phyloP scores from a whole-genome alignment of 2,797 vertebrate species.

The Australoheros facetus region DNA sequence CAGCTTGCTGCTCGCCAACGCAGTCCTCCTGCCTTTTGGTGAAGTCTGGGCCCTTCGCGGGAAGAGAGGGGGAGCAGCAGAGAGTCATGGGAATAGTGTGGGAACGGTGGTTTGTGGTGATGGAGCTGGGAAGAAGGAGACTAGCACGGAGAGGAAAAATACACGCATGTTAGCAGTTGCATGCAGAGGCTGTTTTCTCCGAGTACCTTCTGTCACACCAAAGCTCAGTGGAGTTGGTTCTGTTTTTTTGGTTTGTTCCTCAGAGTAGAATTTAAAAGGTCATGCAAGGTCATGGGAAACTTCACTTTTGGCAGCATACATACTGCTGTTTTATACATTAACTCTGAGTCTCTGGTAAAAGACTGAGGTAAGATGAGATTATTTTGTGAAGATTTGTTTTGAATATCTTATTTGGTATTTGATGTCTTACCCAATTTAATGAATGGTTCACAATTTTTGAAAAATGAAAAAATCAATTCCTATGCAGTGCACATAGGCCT shows the following conservation, averaged over 20 bases:
- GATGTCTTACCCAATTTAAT: background rate
- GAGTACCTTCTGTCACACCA: conserved; percentile 58
- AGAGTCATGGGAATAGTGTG: conserved; percentile 79
- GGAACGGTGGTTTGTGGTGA: conserved; percentile 71
- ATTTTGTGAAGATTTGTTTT: background rate
- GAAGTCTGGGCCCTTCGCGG: conserved; percentile 70
- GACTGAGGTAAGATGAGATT: background rate
- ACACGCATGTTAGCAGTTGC: conserved; percentile 33
- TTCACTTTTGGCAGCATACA: background rate
- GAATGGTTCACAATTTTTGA: background rate
- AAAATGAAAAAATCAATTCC: background rate
- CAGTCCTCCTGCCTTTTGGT: conserved; percentile 75
- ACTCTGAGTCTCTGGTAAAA: background rate
- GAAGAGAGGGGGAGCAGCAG: conserved; percentile 46
- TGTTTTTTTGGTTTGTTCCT: conserved; percentile 38
- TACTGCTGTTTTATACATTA: background rate
- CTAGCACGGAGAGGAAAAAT: conserved; percentile 46
- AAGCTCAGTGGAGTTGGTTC: conserved; percentile 33
- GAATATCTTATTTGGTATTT: background rate
- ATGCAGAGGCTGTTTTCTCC: conserved; percentile 66
- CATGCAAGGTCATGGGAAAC: conserved; percentile 59
- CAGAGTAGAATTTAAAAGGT: conserved; percentile 47
- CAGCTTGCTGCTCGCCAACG: conserved; percentile 74
- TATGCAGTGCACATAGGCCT: background rate
- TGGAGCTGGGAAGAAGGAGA: conserved; percentile 57